Evolutionary conservation across 2,113 vertebrate species (phyloP), one percentile per base, ranked within the genome.

Genomic region (Propithecus coquereli): DNA sequence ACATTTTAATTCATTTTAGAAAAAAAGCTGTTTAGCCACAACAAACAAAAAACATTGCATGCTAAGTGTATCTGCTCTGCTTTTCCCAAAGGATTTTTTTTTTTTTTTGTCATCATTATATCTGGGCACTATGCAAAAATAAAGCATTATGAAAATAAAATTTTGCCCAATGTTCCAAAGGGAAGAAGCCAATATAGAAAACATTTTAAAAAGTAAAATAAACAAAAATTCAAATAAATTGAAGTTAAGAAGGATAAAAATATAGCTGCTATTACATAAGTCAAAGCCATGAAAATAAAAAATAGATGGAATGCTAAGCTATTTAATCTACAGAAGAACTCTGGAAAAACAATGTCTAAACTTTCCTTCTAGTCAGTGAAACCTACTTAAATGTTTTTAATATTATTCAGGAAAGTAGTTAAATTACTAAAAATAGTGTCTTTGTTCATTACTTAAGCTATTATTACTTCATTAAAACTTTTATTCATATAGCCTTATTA

Each of bases 141-240:
- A 9, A 95, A 89, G 37, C 22, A 61, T 74, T 20, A 66, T 89
- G 82, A 54, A 95, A 95, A 82, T 92, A 94, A 30, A 90, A 82
- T 77, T 68, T 40, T 86, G 32, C 23, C 34, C 8, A 57, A 14
- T 79, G 34, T n/a, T 52, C 34, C 20, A 74, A 65, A 94, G 40
- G 87, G 18, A 94, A 73, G 25, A 91, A 89, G 20, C 8, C 23
- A 70, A 23, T 66, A 50, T 73, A 59, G 92, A 37, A 95, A 43
- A 87, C 76, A 81, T 20, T 7, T 43, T 34, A 8, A 59, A 50
- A 52, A 52, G n/a, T n/a, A 16, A 34, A 54, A 70, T 18, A 66
- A 66, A 68, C 37, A 34, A 80, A 77, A 52, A 52, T 79, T 27
- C 2, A 61, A 90, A 82, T 17, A 89, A 71, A 86, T 65, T 87